Conservation (phyloP, 2,113 vertebrate genomes). For the Leucopternis melanops region DNA sequence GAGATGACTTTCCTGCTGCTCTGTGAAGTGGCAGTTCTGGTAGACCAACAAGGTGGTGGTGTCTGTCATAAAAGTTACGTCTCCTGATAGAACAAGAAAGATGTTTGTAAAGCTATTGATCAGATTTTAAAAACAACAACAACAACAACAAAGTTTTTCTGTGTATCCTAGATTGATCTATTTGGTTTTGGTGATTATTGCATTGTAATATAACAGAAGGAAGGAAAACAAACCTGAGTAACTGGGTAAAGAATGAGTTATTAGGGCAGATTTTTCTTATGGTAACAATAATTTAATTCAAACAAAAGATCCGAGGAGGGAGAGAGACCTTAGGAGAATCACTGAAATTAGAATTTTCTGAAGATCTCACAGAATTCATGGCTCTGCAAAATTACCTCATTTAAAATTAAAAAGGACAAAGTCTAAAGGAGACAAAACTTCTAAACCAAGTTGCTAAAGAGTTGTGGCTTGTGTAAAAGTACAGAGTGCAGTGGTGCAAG, state of each 20-base stretch:
- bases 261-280: background rate
- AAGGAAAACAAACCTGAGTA: background rate
- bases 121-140: background rate
- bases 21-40: conserved; percentile 29
- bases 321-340: background rate
- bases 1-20: background rate
- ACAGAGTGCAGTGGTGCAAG: background rate
- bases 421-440: background rate
- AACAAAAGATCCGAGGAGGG: background rate
- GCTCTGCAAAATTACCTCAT: background rate
- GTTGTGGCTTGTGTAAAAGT: background rate
- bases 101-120: background rate
- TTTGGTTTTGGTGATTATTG: background rate
- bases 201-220: background rate
- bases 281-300: background rate
- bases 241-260: background rate
- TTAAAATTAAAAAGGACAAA: background rate
- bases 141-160: background rate
- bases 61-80: background rate
- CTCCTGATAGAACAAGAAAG: background rate
- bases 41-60: background rate
- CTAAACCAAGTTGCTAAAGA: background rate
- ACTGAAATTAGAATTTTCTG: background rate
- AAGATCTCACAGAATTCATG: background rate
- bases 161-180: background rate